phyloP scores from a whole-genome alignment of 2,113 vertebrate genomes.

The Lonchura striata region DNA sequence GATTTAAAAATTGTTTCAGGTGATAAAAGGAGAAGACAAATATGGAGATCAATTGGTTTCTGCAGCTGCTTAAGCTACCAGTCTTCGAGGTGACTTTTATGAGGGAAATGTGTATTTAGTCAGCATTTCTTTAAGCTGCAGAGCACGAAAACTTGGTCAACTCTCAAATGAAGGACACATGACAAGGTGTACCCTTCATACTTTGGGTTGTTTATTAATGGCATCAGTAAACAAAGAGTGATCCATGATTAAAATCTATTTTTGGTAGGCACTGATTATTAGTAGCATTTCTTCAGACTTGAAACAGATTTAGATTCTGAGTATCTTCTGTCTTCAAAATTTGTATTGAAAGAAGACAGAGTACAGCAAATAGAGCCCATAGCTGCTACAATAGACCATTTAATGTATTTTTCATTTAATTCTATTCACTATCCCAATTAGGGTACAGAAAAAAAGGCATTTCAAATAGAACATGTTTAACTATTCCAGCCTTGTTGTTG shows the following conservation, averaged over 20 bases:
- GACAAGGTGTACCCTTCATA: neutral
- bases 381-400: neutral
- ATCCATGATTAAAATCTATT: neutral
- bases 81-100: neutral
- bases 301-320: neutral
- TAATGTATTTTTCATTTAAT: neutral
- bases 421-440: neutral
- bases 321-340: neutral
- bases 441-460: too few relatives aligned
- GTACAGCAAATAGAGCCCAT: neutral
- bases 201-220: neutral
- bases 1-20: neutral
- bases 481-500: neutral
- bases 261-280: neutral
- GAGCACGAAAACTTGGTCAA: neutral
- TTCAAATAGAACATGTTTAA: neutral
- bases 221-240: neutral
- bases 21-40: neutral
- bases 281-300: neutral
- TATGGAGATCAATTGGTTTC: neutral
- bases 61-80: neutral
- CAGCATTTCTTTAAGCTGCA: neutral
- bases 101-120: neutral
- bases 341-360: neutral
- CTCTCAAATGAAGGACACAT: neutral